Conservation (phyloP, 1,140 invertebrate genomes). For the Portunus trituberculatus region DNA sequence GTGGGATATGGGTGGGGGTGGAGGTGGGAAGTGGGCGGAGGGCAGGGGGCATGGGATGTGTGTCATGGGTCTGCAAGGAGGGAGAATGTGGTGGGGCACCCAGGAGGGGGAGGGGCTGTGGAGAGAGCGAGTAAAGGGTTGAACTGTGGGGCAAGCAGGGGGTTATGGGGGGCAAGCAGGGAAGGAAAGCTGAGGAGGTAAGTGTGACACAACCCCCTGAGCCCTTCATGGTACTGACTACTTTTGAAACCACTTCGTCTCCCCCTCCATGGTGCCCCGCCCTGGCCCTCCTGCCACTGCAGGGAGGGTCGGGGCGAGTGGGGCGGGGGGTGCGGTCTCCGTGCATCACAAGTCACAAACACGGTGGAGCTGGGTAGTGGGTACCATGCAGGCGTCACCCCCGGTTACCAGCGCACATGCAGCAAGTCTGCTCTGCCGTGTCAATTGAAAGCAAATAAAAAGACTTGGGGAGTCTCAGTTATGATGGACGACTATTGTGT, state of each 20-base stretch:
- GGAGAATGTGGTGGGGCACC: too few relatives aligned
- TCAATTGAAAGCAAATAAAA: constrained; percentile 73
- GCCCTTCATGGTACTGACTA: background rate
- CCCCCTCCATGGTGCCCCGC: background rate
- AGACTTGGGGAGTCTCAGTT: constrained; percentile 70
- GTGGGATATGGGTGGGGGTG: too few relatives aligned
- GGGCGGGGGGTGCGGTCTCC: constrained; percentile 66
- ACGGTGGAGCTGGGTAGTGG: constrained; percentile 69
- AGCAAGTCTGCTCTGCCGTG: constrained; percentile 77
- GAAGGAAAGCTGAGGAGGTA: background rate
- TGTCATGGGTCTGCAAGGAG: too few relatives aligned
- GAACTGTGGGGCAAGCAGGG: background rate
- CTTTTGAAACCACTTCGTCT: background rate
- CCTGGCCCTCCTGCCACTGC: background rate
- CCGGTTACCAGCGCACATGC: constrained; percentile 77
- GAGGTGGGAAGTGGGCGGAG: too few relatives aligned
- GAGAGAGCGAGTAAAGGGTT: background rate
- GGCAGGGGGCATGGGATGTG: too few relatives aligned
- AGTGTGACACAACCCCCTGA: background rate
- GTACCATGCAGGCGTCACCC: constrained; percentile 70
- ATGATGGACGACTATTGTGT: constrained; percentile 74
- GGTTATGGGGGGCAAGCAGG: constrained; percentile 4
- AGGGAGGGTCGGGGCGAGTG: constrained; percentile 25
- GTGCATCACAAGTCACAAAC: constrained; percentile 76
- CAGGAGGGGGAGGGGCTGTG: background rate